A percentile compares a stretch with the other conserved stretches of the same genome.
phyloP scores from a whole-genome alignment of 2,888 invertebrate genomes.

The Drosophila percnosoma region DNA sequence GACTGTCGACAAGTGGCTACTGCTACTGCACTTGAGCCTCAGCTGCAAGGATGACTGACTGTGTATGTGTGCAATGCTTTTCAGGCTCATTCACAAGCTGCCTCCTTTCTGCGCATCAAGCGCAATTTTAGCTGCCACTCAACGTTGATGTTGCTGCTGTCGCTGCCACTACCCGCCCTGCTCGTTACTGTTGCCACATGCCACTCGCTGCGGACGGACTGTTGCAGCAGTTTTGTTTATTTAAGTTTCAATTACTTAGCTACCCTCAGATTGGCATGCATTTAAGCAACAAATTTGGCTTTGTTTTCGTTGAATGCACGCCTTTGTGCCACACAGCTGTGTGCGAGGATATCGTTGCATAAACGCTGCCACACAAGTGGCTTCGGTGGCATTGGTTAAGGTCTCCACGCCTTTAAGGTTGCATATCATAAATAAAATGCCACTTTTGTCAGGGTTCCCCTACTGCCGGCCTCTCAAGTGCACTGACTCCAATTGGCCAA shows the following conservation, averaged over 20 bases:
- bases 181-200: constrained; percentile 46
- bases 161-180: neutral
- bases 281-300: constrained; percentile 60
- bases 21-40: constrained; percentile 51
- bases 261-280: constrained; percentile 69
- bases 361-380: constrained; percentile 39
- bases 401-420: constrained; percentile 14
- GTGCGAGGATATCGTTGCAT: constrained; percentile 49
- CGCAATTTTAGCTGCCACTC: constrained; percentile 41
- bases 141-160: constrained; percentile 1
- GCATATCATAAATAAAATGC: constrained; percentile 31
- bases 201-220: constrained; percentile 24
- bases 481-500: constrained; percentile 48
- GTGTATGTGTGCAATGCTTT: constrained; percentile 20
- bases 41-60: constrained; percentile 30
- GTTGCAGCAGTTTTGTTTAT: constrained; percentile 64
- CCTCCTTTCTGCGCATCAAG: constrained; percentile 16
- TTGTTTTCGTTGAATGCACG: constrained; percentile 45
- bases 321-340: constrained; percentile 31
- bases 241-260: constrained; percentile 77
- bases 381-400: constrained; percentile 3
- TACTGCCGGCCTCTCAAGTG: constrained; percentile 43
- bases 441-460: constrained; percentile 12
- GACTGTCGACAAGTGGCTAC: constrained; percentile 67
- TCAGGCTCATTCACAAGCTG: constrained; percentile 26